A percentile compares a stretch with the other conserved stretches of the same genome.
Conservation (phyloP, 2,113 vertebrate species). For the Chloebia gouldiae region DNA sequence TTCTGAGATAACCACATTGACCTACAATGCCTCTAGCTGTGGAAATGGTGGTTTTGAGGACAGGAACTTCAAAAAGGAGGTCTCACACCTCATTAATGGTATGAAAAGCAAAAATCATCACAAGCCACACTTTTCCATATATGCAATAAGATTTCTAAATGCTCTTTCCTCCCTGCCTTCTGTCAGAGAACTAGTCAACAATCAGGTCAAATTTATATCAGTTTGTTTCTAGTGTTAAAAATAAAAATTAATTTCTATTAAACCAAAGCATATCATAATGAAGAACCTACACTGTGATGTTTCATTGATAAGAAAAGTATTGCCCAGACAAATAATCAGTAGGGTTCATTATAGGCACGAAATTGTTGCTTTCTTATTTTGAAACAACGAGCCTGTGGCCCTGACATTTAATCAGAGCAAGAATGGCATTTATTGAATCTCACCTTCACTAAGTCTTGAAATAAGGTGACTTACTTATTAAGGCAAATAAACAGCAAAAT, state of each 20-base stretch:
- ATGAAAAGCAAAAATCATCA: not conserved
- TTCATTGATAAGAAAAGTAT: not conserved
- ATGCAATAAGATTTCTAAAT: not conserved
- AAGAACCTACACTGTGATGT: not conserved
- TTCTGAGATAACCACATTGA: constrained; percentile 27
- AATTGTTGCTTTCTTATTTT: constrained; percentile 50
- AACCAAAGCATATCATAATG: not conserved
- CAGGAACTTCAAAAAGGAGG: not conserved
- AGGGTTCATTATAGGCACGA: constrained; percentile 13
- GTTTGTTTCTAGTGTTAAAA: not conserved
- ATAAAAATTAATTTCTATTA: not conserved
- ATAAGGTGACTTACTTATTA: constrained; percentile 30
- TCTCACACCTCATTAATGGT: not conserved
- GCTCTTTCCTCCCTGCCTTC: not conserved
- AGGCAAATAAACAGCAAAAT: constrained; percentile 31
- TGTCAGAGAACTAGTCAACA: not conserved
- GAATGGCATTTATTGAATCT: constrained; percentile 54
- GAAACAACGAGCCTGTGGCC: constrained; percentile 42
- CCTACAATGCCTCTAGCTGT: not conserved
- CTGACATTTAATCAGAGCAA: constrained; percentile 68
- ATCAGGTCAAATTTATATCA: not conserved
- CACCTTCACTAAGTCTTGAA: not conserved
- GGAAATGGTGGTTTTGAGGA: constrained; percentile 8
- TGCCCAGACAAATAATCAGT: not conserved
- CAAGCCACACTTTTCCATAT: not conserved